A percentile compares a stretch with the other conserved stretches of the same genome.
These are phyloP conservation scores for Sicus ferrugineus DNA, from an alignment of 2,888 invertebrate genomes.

Conservation along the genomic window DNA sequence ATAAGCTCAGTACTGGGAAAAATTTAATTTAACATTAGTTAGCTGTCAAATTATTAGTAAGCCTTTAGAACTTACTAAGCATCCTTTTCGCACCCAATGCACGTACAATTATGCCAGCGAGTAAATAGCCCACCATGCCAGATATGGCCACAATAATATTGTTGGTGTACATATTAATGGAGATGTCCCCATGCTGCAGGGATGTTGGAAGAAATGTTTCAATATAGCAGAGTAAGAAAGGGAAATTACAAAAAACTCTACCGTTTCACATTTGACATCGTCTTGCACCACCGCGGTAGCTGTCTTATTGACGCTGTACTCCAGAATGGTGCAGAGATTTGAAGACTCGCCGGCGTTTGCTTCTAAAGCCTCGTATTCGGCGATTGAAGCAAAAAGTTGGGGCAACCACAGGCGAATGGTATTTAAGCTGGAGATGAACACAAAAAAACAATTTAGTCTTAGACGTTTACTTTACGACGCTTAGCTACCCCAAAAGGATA, in stretches of 20 bases:
- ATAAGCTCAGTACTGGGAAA: constrained; percentile 60
- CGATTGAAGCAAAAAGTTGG: constrained; percentile 80
- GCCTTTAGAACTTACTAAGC: constrained; percentile 63
- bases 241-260: too few relatives aligned
- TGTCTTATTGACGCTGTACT: constrained; percentile 59
- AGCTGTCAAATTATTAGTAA: not conserved
- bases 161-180: constrained; percentile 74
- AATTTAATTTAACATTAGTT: not conserved
- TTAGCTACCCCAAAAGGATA: constrained; percentile 71
- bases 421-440: constrained; percentile 69
- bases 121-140: constrained; percentile 71
- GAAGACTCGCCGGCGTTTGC: constrained; percentile 42
- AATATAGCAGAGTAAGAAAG: too few relatives aligned
- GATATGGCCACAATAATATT: constrained; percentile 73
- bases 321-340: constrained; percentile 59
- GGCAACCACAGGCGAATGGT: constrained; percentile 88
- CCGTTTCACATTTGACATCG: constrained; percentile 54
- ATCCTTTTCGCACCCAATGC: constrained; percentile 67
- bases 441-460: not conserved
- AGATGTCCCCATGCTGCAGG: constrained; percentile 63
- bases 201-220: too few relatives aligned
- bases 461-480: not conserved
- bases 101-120: constrained; percentile 69
- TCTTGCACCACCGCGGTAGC: constrained; percentile 40
- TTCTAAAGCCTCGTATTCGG: constrained; percentile 63